phyloP scores from a whole-genome alignment of 1,140 invertebrate genomes.

The Drosophila hydei region DNA sequence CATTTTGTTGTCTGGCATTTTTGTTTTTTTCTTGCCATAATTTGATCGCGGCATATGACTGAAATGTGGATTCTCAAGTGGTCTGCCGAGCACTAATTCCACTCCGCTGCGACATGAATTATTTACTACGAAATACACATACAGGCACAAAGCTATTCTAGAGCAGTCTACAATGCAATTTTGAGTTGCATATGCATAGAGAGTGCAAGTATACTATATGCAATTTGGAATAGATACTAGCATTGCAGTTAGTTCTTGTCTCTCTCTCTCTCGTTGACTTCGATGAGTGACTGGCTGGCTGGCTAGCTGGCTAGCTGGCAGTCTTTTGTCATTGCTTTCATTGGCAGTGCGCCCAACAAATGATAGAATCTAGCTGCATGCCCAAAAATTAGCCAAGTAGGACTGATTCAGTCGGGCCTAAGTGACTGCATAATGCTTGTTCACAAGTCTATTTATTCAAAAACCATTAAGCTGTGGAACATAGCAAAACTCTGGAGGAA shows the following conservation, averaged over 20 bases:
- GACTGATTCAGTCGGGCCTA: neutral
- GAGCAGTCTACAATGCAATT: slow-evolving; percentile 25
- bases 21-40: slow-evolving; percentile 32
- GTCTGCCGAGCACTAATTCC: slow-evolving; percentile 20
- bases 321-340: slow-evolving; percentile 69
- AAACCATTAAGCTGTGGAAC: too few species aligned
- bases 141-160: neutral
- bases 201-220: slow-evolving; percentile 13
- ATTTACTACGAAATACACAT: neutral
- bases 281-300: slow-evolving; percentile 45
- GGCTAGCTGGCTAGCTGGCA: slow-evolving; percentile 39
- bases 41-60: slow-evolving; percentile 32
- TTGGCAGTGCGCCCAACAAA: slow-evolving; percentile 75
- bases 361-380: slow-evolving; percentile 72
- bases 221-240: slow-evolving; percentile 64
- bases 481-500: too few species aligned
- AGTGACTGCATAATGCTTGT: neutral
- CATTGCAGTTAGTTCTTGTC: slow-evolving; percentile 47
- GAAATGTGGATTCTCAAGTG: slow-evolving; percentile 36
- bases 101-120: slow-evolving; percentile 5
- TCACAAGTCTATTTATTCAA: too few species aligned
- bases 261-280: slow-evolving; percentile 46
- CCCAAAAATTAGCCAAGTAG: slow-evolving; percentile 7
- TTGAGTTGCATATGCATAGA: slow-evolving; percentile 7
- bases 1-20: slow-evolving; percentile 37